Evolutionary conservation across 2,888 invertebrate species (phyloP).

Genomic region (Eucera pruinosa): DNA sequence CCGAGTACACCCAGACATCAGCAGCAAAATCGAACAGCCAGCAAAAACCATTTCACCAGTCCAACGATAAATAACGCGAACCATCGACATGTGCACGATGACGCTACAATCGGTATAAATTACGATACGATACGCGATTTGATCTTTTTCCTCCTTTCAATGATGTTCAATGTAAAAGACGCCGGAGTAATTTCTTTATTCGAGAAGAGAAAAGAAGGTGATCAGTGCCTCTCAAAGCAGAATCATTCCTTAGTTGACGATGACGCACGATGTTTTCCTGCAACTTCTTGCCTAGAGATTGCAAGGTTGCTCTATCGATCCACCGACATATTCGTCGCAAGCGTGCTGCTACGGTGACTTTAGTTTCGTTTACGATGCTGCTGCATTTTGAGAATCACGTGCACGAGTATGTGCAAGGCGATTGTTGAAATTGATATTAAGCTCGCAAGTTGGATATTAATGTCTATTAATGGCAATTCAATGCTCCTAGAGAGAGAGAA

Average conservation of each 20-base stretch:
- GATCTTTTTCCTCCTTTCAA: neutral
- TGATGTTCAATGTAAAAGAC: neutral
- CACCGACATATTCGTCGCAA: neutral
- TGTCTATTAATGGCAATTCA: neutral
- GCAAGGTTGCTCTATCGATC: slow-evolving; percentile 27
- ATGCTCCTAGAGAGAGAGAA: neutral
- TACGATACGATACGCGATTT: slow-evolving; percentile 5
- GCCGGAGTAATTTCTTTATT: slow-evolving; percentile 1
- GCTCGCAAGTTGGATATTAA: neutral
- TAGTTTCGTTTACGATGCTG: neutral
- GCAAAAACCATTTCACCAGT: slow-evolving; percentile 7
- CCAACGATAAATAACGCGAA: slow-evolving; percentile 23
- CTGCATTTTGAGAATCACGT: too few species aligned
- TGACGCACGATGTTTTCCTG: neutral
- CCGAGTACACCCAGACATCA: slow-evolving; percentile 65
- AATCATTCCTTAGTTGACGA: neutral
- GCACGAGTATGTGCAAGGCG: too few species aligned
- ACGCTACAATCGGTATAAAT: slow-evolving; percentile 13
- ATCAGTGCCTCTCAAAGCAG: slow-evolving; percentile 26
- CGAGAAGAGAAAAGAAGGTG: neutral
- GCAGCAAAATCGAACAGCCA: slow-evolving; percentile 45
- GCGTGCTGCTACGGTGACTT: too few species aligned
- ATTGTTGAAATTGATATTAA: neutral
- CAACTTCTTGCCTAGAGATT: slow-evolving; percentile 4
- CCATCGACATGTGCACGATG: neutral